A percentile compares a stretch with the other conserved stretches of the same genome.
Evolutionary conservation across 2,888 invertebrate genomes (phyloP).

Genomic region (Drosophila paranaensis): DNA sequence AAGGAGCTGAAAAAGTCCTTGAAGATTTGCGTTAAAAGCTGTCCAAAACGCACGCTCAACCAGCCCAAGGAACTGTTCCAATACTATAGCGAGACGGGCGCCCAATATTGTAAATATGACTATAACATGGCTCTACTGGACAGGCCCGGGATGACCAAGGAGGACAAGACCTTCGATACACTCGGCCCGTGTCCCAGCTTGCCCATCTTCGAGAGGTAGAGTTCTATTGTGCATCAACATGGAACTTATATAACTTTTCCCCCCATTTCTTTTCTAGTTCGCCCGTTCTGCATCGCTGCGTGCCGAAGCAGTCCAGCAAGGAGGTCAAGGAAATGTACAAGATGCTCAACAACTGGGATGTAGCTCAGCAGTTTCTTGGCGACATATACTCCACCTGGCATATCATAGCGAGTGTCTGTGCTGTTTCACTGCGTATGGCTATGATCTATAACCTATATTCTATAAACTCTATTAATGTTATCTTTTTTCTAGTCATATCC

Average conservation of each 20-base stretch:
- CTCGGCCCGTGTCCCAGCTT: slow-evolving; percentile 92
- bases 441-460: background rate
- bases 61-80: slow-evolving; percentile 88
- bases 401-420: slow-evolving; percentile 92
- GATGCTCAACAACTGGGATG: slow-evolving; percentile 94
- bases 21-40: slow-evolving; percentile 95
- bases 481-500: slow-evolving; percentile 89
- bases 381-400: slow-evolving; percentile 96
- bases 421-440: slow-evolving; percentile 91
- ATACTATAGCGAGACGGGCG: slow-evolving; percentile 90
- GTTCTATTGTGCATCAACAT: background rate
- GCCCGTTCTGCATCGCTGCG: slow-evolving; percentile 94
- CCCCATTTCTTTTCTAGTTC: slow-evolving; percentile 85
- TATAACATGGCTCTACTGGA: slow-evolving; percentile 87
- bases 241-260: background rate
- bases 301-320: slow-evolving; percentile 90
- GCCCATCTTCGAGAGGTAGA: slow-evolving; percentile 91
- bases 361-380: slow-evolving; percentile 93
- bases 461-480: background rate
- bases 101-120: slow-evolving; percentile 91
- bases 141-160: slow-evolving; percentile 76
- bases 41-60: slow-evolving; percentile 89
- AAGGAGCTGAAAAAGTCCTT: slow-evolving; percentile 90
- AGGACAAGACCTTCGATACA: slow-evolving; percentile 84
- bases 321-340: slow-evolving; percentile 90